These are phyloP conservation scores for Drosophila rubida DNA, from an alignment of 2,888 invertebrate species.

Conservation along the genomic window DNA sequence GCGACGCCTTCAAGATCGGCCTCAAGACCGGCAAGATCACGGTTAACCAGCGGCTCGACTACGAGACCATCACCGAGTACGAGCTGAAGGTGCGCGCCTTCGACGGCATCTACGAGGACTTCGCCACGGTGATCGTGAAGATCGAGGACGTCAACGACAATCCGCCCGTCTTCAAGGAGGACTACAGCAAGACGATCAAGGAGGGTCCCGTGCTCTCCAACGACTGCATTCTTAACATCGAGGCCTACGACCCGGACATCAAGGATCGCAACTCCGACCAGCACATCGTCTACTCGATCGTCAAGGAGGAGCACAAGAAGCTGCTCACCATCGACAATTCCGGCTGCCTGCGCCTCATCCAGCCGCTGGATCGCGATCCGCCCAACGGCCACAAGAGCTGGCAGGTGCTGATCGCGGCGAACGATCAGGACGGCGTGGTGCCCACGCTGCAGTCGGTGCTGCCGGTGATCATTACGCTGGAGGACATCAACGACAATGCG, in stretches of 20 bases:
- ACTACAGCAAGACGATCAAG: constrained; percentile 90
- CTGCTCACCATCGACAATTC: constrained; percentile 90
- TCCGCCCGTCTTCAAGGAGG: constrained; percentile 92
- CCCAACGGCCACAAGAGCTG: constrained; percentile 93
- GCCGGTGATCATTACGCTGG: constrained; percentile 89
- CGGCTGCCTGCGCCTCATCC: constrained; percentile 88
- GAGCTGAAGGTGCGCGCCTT: constrained; percentile 92
- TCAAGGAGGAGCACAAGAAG: constrained; percentile 90
- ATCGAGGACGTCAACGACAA: constrained; percentile 97
- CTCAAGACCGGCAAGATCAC: constrained; percentile 93
- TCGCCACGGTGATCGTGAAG: constrained; percentile 92
- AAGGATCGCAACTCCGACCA: constrained; percentile 90
- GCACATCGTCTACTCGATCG: constrained; percentile 91
- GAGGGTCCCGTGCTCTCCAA: constrained; percentile 89
- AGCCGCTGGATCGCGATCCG: constrained; percentile 94
- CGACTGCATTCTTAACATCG: constrained; percentile 89
- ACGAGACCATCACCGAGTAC: constrained; percentile 94
- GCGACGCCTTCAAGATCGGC: constrained; percentile 94
- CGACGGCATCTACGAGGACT: constrained; percentile 93
- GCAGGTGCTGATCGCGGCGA: constrained; percentile 91
- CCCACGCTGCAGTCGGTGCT: constrained; percentile 86
- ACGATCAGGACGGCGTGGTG: constrained; percentile 91
- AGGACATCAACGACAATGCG: constrained; percentile 97
- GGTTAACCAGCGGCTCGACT: constrained; percentile 92
- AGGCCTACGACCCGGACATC: constrained; percentile 94